Evolutionary conservation across 2,888 invertebrate genomes (phyloP), one percentile per base, ranked within the genome.

Genomic region (Aspidapion aeneum): DNA sequence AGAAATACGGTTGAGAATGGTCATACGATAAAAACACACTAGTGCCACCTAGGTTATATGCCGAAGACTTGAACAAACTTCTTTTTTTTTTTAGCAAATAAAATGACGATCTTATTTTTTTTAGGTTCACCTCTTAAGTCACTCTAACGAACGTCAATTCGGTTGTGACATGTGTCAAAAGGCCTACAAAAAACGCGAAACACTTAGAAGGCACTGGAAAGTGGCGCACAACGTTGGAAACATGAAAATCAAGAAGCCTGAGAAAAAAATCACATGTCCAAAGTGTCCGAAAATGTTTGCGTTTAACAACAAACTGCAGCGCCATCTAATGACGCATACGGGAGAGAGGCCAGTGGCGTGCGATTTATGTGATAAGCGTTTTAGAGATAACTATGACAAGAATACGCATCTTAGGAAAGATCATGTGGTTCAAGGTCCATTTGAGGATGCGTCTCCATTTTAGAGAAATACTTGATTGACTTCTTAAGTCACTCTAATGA

Each of bases 161-260:
- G 71, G 72, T 57, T 85, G 85, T 70, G 74, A 80, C n/a, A 81
- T 84, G 66, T 85, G 85, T 68, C 77, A 77, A 50, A 79, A 80
- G 58, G 84, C 84, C 69, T 85, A 85, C 72, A 81, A 80, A 67
- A 82, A 83, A 0, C 73, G 82, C 68, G 66, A 72, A 21, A 71
- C 71, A 2, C 63, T 73, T 57, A 68, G 69, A 22, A 68, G 71
- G 20, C 72, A 73, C 22, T 66, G 71, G 67, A 74, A 74, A 62
- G 66, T 69, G n/a, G 70, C 70, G 3, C 71, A 71, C 18, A 62
- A 70, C 55, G 64, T 73, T n/a, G 69, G 75, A 78, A 56, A 82
- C 81, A 69, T 71, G 35, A 72, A 70, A 48, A 67, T 74, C 18
- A 68, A 69, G 21, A 70, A 72, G 17, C 69, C 81, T 75, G 35